Base-by-base conservation (phyloP, 2,888 invertebrate species). In the Pediacus dermestoides region DNA sequence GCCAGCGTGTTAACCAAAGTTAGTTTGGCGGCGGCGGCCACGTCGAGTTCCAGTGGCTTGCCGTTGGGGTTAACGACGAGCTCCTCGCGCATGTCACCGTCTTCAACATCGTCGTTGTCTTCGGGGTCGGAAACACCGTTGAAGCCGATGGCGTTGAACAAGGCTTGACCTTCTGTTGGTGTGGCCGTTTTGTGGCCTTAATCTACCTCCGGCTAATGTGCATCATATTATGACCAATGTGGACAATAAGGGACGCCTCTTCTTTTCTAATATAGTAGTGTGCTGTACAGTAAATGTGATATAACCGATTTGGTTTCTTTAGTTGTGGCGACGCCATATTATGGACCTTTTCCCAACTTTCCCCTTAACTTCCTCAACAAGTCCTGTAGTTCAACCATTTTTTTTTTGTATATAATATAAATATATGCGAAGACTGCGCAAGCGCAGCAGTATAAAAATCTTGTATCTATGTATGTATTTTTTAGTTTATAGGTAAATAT, bases 81-180 rank as follows among this genome's bases (percentile, higher is more conserved):
- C 28, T 61, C 66, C 38, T 67, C 75, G 44, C 75, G 77, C 47
- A 75, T 78, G 60, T 79, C 80, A 11, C 78, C 80, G 26, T 78
- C 79, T 36, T 79, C 77, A 38, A 78, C 79, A 34, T 79, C 77
- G 46, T 74, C 78, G 54, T 57, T 71, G 44, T 67, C 78, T 64
- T 71, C 80, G 57, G 63, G 81, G 57, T 61, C 73, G n/a, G 72
- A 74, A 39, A 72, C 74, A 15, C 72, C 80, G 53, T 58, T 75
- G 28, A 70, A 70, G 48, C 69, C 70, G 16, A 61, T 70, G 39
- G 70, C 70, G 25, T 51, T 70, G 39, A 70, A 70, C 50, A 70
- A 70, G 51, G 70, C 68, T 60, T 70, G 70, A 70, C 68, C 65
- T 51, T 50, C 55, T 52, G 47, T 55, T 39, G 46, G 52, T 36